Evolutionary conservation across 2,888 invertebrate species (phyloP).

Genomic region (Hipparchia sbordonii): DNA sequence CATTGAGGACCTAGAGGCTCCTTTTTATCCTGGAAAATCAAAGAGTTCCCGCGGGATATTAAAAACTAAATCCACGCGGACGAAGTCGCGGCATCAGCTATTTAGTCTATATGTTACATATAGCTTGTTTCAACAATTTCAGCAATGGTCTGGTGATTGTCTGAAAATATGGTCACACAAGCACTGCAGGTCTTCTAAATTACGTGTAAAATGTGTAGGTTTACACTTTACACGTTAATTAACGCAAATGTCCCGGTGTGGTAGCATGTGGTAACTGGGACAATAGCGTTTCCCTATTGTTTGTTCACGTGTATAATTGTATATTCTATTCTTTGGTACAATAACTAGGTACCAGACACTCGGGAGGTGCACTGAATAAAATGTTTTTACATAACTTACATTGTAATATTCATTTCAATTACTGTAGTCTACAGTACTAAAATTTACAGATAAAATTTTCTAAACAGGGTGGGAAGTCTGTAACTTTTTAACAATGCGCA

Average conservation of each 20-base stretch:
- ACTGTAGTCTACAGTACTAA: too few species aligned
- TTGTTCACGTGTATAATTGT: not conserved
- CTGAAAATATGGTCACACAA: not conserved
- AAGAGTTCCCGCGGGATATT: too few species aligned
- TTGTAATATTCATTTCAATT: too few species aligned
- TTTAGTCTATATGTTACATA: too few species aligned
- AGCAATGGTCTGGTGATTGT: too few species aligned
- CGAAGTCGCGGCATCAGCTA: too few species aligned
- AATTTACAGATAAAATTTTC: too few species aligned
- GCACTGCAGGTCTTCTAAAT: not conserved
- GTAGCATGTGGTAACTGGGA: not conserved
- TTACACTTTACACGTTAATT: constrained; percentile 1
- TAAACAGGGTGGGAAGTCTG: too few species aligned
- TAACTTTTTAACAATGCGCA: too few species aligned
- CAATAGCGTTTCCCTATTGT: not conserved
- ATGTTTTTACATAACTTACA: not conserved
- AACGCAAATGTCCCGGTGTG: constrained; percentile 1
- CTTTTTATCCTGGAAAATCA: too few species aligned
- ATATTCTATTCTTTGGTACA: not conserved
- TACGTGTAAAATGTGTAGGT: constrained; percentile 1
- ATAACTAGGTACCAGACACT: not conserved
- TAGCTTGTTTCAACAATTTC: not conserved
- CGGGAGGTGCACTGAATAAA: not conserved
- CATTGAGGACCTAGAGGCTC: too few species aligned
- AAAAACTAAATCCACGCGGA: too few species aligned